Percentiles rank a stretch among this genome's conserved stretches.
phyloP scores from a whole-genome alignment of 30 jellyfish, hydroid and myxozoan species.

The Phacellophora camtschatica region DNA sequence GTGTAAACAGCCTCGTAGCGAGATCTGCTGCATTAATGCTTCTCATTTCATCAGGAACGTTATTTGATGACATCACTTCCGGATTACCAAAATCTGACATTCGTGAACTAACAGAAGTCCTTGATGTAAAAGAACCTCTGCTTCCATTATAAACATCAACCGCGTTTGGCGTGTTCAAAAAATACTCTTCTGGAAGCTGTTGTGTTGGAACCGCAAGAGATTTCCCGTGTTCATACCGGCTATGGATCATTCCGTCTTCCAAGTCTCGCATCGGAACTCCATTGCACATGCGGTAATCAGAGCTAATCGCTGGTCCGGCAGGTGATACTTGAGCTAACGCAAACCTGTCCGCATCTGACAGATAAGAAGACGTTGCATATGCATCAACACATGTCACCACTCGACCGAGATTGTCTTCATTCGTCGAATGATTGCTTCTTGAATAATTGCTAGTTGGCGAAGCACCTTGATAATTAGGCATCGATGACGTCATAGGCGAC shows the following conservation, averaged over 20 bases:
- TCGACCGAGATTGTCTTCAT: not conserved
- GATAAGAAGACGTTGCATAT: not conserved
- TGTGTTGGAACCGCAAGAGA: conserved; percentile 53
- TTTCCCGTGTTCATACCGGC: conserved; percentile 62
- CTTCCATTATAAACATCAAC: not conserved
- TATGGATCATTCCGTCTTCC: conserved; percentile 54
- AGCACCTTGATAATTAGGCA: not conserved
- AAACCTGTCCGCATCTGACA: not conserved
- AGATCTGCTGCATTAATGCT: conserved; percentile 81
- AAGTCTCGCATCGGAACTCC: conserved; percentile 42
- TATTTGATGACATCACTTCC: not conserved
- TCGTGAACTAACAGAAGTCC: conserved; percentile 21
- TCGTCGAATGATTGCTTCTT: not conserved
- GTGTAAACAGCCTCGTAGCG: conserved; percentile 82
- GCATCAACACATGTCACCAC: not conserved
- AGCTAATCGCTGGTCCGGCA: not conserved
- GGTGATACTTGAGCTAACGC: not conserved
- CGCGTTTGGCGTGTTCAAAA: not conserved
- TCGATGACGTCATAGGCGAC: not conserved
- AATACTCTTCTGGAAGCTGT: conserved; percentile 23
- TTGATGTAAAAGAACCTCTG: conserved; percentile 28
- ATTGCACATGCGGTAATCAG: not conserved
- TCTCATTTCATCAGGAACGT: conserved; percentile 43
- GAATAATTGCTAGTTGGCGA: not conserved
- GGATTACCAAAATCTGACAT: not conserved